Evolutionary conservation across 2,113 vertebrate species (phyloP), one percentile per base, ranked within the genome.

Genomic region (Eptatretus burgeri): DNA sequence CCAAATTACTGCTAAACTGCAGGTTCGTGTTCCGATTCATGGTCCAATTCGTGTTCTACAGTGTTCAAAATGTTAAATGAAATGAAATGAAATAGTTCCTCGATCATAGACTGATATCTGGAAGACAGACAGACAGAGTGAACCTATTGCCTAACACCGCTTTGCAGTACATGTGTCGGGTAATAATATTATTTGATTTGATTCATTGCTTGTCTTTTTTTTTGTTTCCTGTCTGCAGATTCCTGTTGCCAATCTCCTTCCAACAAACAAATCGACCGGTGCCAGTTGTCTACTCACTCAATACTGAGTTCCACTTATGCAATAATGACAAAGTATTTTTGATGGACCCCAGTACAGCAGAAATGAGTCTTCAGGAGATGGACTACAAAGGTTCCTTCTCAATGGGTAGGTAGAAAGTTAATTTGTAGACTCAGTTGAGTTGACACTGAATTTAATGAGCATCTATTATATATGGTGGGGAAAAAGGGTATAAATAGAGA

Each of bases 371-470:
- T 75, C 79, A 83, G 51, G 91, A 98, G 76, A 93, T 95, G 91
- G 91, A 98, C 74, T 98, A 95, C 74, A 98, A 91, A 72, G 89
- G 91, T 63, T 82, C 89, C 1, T 98, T 98, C 70, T 94, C 87
- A 14, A 98, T 94, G 76, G 89, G 91, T 94, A 73, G 5, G 71
- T 13, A 16, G 27, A 41, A 41, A 41, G 27, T 41, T 41, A 3
- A 41, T 3, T 41, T 41, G 27, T n/a, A n/a, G n/a, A n/a, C n/a
- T 41, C 27, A 7, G 27, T 7, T 41, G 3, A 41, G 27, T 41
- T 7, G 27, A 41, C 27, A 41, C 27, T 41, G 3, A 41, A 41
- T 41, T n/a, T n/a, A n/a, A n/a, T n/a, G n/a, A n/a, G n/a, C n/a
- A n/a, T n/a, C n/a, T n/a, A n/a, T n/a, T n/a, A n/a, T n/a, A n/a